Evolutionary conservation across 35 echinoderm and acorn worm genomes (phyloP).

Genomic region (Eucidaris tribuloides): DNA sequence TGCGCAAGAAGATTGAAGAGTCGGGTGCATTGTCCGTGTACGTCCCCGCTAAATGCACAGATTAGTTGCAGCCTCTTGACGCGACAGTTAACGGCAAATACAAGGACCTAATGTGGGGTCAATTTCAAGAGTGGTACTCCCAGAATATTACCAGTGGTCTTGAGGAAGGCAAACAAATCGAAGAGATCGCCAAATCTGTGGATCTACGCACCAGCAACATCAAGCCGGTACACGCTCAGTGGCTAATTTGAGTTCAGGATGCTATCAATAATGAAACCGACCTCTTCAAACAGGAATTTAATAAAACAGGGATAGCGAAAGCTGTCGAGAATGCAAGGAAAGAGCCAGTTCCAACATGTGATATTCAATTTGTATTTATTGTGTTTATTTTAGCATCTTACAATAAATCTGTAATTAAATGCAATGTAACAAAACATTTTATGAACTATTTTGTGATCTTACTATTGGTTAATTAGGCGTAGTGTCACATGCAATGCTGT

Average conservation of each 20-base stretch:
- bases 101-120: conserved; percentile 13
- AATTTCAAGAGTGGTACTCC: conserved; percentile 38
- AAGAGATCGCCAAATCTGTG: conserved; percentile 14
- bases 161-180: conserved; percentile 3
- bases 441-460: no score
- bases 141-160: neutral
- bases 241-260: neutral
- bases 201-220: conserved; percentile 27
- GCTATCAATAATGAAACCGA: neutral
- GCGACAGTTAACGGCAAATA: conserved; percentile 12
- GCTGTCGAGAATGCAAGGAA: neutral
- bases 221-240: conserved; percentile 16
- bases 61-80: conserved; percentile 40
- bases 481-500: no score
- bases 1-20: conserved; percentile 9
- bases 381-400: no score
- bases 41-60: conserved; percentile 43
- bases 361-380: no score
- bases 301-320: neutral
- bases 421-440: no score
- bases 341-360: neutral
- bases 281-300: neutral
- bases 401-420: no score
- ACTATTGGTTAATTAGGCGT: no score
- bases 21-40: conserved; percentile 1